Base-by-base conservation (phyloP, 1,140 invertebrate genomes). In the Argopecten irradians region DNA sequence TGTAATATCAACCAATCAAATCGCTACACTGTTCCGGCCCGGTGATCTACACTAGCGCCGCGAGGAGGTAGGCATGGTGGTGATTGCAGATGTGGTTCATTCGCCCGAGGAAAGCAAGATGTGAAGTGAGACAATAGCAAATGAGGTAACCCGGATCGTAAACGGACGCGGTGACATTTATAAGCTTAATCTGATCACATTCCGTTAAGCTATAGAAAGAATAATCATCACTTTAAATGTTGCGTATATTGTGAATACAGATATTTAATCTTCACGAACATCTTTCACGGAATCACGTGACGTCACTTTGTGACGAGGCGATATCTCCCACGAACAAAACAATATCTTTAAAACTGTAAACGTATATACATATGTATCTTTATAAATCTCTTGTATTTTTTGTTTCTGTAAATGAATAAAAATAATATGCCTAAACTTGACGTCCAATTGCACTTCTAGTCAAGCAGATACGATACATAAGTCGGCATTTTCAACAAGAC, bases 121-220 rank as follows among this genome's bases (percentile, higher is more conserved):
- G 14, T 71, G 55, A 71, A 71, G 22, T 71, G 55, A 71, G 55
- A 71, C 55, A 71, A 71, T 16, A 1, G 43, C 0, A 71, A 71
- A 71, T 71, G 55, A 71, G 55, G 55, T 71, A 71, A 71, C 55
- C 55, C 22, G 55, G 55, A 71, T 71, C 22, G n/a, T 71, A 71
- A 71, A 71, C 11, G 55, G 55, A 71, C 55, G 55, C 55, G 55
- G 5, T 71, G 55, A 71, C 55, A 71, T 71, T 71, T 71, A 71
- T 71, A 22, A 28, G 55, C 2, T n/a, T 8, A 28, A 71, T 71
- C 55, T n/a, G 55, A n/a, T 28, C 55, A 71, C 55, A 71, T 71
- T 71, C 55, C 55, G 55, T 3, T 28, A 71, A 71, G 55, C 55
- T 71, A n/a, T n/a, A n/a, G n/a, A 5, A 28, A 46, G 1, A 28